These are phyloP conservation scores for Orius insidiosus DNA, from an alignment of 1,140 invertebrate genomes.

Conservation along the genomic window DNA sequence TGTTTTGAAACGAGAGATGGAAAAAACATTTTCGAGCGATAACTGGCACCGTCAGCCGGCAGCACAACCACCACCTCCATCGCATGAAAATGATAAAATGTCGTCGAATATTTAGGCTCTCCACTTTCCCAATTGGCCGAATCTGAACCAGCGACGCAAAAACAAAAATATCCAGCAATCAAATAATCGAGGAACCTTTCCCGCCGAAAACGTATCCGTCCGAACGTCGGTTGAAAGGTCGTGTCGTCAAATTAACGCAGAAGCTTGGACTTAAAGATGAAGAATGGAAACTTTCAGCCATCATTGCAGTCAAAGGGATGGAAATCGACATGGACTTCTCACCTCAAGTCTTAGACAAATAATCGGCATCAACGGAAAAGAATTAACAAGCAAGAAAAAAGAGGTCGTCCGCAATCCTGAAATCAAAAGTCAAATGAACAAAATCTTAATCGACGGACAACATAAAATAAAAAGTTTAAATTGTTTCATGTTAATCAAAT, in stretches of 20 bases:
- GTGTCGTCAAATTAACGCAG: constrained; percentile 8
- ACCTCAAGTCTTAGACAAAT: constrained; percentile 14
- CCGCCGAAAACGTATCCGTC: constrained; percentile 12
- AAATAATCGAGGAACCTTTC: constrained; percentile 1
- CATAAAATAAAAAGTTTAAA: constrained; percentile 7
- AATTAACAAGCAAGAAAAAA: constrained; percentile 2
- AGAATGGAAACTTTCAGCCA: constrained; percentile 9
- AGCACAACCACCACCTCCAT: neutral
- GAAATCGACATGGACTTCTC: constrained; percentile 13
- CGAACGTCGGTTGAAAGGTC: neutral
- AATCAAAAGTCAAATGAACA: constrained; percentile 13
- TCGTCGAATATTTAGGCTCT: constrained; percentile 4
- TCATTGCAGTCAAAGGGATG: constrained; percentile 9
- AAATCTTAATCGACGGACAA: constrained; percentile 6
- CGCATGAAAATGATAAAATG: constrained; percentile 2
- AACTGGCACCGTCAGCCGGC: no score
- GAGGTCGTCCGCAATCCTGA: constrained; percentile 1
- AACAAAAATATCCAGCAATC: no score
- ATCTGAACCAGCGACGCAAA: neutral
- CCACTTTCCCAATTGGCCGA: neutral
- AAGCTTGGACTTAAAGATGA: constrained; percentile 8
- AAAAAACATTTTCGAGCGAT: no score
- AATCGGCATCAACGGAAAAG: constrained; percentile 8
- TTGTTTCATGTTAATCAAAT: constrained; percentile 10
- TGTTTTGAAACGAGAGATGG: neutral